These are phyloP conservation scores for Ia io DNA, from an alignment of 2,113 vertebrate genomes.

Conservation along the genomic window DNA sequence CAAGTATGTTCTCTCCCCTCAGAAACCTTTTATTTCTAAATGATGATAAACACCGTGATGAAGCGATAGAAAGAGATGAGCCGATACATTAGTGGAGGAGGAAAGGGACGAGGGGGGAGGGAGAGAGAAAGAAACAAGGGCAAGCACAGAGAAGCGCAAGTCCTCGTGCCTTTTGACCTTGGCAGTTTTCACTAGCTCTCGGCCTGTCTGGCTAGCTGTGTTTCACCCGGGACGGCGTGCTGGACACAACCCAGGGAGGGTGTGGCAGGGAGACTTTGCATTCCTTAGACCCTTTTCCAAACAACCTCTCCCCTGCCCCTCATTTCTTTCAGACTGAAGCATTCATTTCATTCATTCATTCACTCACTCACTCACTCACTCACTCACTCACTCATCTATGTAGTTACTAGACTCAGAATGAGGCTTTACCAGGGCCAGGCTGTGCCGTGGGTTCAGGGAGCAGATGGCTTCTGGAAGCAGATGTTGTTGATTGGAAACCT, in stretches of 20 bases:
- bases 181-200: background rate
- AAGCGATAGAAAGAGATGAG: background rate
- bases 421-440: background rate
- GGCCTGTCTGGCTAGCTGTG: background rate
- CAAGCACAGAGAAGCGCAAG: fast-evolving
- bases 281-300: background rate
- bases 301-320: background rate
- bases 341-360: background rate
- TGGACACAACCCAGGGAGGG: background rate
- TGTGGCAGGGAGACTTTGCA: background rate
- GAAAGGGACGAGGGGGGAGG: background rate
- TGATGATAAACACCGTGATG: background rate
- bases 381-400: no score
- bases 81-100: background rate
- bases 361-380: background rate
- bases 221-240: background rate
- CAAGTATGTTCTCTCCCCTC: background rate
- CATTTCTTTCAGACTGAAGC: no score
- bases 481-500: background rate
- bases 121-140: background rate
- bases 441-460: background rate
- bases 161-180: background rate
- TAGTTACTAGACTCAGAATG: background rate
- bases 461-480: background rate
- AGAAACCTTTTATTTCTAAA: conserved; percentile 35